Evolutionary conservation across 2,888 invertebrate species (phyloP), one percentile per base, ranked within the genome.

Genomic region (Mystacides longicornis): DNA sequence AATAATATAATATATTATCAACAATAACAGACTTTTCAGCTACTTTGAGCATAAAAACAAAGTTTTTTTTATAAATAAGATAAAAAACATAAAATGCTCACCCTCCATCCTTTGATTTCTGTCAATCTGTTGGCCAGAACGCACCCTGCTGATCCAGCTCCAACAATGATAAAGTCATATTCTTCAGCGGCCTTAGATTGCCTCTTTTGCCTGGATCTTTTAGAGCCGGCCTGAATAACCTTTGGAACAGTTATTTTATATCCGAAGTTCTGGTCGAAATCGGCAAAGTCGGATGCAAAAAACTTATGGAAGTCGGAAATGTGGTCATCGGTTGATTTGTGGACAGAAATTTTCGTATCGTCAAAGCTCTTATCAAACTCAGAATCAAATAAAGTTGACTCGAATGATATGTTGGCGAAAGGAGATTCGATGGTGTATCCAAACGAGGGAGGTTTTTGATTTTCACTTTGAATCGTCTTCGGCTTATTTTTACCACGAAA

Each of bases 131-230:
- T 85, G 0, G 85, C 85, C 18, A 85, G 65, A 23, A 85, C 84
- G 65, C 84, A 83, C 1, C 85, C 85, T 1, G 84, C 84, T 4
- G 83, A 83, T 1, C 85, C 85, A 1, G 81, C 85, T 18, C 85
- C 85, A 33, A 85, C 78, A 51, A 82, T 70, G 54, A 83, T 79
- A 62, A 82, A 87, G 63, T 83, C 84, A 64, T 71, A 81, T 46
- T 75, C 72, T 61, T 75, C 72, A 43, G 64, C 62, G 50, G 57
- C 63, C 48, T 52, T 58, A 47, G 52, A 33, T 37, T 57, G 27
- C 1, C 23, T 33, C 19, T 23, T 52, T n/a, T 33, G 19, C 11
- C 21, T 33, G 11, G 21, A 46, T 19, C 46, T 47, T 23, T 45
- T 51, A 4, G 48, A 45, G 14, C 23, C 23, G n/a, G 23, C 21